phyloP scores from a whole-genome alignment of 2,888 invertebrate genomes.

The Rhagium mordax region DNA sequence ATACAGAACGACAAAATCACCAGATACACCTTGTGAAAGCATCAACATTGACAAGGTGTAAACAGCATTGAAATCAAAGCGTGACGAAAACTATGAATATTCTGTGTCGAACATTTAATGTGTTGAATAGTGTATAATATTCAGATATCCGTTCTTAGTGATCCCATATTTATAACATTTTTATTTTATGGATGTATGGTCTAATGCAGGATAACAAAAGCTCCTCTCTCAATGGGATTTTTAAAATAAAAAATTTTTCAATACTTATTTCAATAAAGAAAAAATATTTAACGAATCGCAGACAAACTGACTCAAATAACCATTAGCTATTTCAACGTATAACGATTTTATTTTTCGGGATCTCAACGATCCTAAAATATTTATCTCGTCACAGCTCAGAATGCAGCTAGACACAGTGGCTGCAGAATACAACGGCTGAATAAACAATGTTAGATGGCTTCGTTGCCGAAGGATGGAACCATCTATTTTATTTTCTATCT shows the following conservation, averaged over 20 bases:
- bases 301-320: neutral
- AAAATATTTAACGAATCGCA: neutral
- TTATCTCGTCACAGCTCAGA: conserved; percentile 23
- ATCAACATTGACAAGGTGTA: too few relatives aligned
- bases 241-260: too few relatives aligned
- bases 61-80: too few relatives aligned
- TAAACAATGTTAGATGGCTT: conserved; percentile 36
- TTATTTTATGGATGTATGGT: neutral
- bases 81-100: too few relatives aligned
- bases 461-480: conserved; percentile 31
- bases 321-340: neutral
- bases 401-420: conserved; percentile 33
- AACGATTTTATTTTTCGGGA: neutral
- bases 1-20: too few relatives aligned
- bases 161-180: neutral
- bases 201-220: too few relatives aligned
- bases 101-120: too few relatives aligned
- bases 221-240: too few relatives aligned
- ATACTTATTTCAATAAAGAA: too few relatives aligned
- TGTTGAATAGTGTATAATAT: too few relatives aligned
- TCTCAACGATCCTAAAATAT: conserved; percentile 14
- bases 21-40: too few relatives aligned
- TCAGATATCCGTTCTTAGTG: neutral
- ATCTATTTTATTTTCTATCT: conserved; percentile 31
- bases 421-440: conserved; percentile 36